A percentile compares a stretch with the other conserved stretches of the same genome.
Evolutionary conservation across 1,140 invertebrate species (phyloP).

Genomic region (Lordiphosa mommai): DNA sequence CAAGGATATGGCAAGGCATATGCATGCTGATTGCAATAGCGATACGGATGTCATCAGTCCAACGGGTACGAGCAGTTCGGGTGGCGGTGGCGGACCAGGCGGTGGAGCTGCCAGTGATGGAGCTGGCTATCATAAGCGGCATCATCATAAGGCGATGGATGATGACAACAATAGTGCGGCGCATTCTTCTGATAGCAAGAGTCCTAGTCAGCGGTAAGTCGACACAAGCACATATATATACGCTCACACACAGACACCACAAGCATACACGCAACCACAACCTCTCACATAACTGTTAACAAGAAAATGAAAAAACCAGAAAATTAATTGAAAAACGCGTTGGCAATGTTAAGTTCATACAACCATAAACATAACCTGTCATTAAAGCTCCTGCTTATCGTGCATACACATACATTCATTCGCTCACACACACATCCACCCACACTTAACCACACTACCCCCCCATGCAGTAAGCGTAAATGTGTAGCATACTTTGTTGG

Average conservation of each 20-base stretch:
- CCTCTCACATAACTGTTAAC: not conserved
- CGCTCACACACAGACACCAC: not conserved
- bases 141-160: slow-evolving; percentile 70
- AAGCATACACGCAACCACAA: not conserved
- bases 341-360: slow-evolving; percentile 1
- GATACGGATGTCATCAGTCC: slow-evolving; percentile 75
- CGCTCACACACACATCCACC: slow-evolving; percentile 21
- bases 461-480: slow-evolving; percentile 38
- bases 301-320: not conserved
- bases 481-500: slow-evolving; percentile 73
- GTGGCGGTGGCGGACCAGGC: slow-evolving; percentile 45
- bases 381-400: not conserved
- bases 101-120: slow-evolving; percentile 7
- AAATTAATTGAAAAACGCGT: not conserved
- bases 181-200: slow-evolving; percentile 84
- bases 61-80: slow-evolving; percentile 72
- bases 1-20: slow-evolving; percentile 59
- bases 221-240: slow-evolving; percentile 16
- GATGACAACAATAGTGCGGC: slow-evolving; percentile 84
- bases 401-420: slow-evolving; percentile 4
- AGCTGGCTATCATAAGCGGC: slow-evolving; percentile 53
- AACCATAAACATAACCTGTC: not conserved
- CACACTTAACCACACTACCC: not conserved
- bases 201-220: slow-evolving; percentile 83
- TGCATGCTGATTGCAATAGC: slow-evolving; percentile 64